Evolutionary conservation across 2,113 vertebrate genomes (phyloP).

Genomic region (Cariama cristata): DNA sequence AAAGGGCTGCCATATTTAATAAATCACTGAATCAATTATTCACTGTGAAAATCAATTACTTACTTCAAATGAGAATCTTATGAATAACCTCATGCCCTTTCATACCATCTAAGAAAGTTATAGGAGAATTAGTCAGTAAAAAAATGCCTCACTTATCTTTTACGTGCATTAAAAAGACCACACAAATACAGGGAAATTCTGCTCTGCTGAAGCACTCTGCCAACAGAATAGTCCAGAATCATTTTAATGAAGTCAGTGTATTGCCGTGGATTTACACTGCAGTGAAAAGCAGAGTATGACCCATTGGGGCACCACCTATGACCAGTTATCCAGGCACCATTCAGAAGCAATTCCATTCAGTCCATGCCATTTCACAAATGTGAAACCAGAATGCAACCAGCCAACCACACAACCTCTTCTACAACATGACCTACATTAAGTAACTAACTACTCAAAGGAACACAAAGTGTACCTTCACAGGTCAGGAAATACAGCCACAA

Average conservation of each 20-base stretch:
- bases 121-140: slow-evolving; percentile 26
- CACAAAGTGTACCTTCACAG: not conserved
- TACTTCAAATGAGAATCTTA: slow-evolving; percentile 63
- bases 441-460: not conserved
- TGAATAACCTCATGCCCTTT: slow-evolving; percentile 62
- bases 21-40: slow-evolving; percentile 71
- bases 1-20: slow-evolving; percentile 53
- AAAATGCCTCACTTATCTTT: slow-evolving; percentile 18
- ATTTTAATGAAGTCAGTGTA: not conserved
- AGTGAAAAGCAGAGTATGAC: not conserved
- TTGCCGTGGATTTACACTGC: not conserved
- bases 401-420: not conserved
- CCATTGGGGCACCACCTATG: not conserved
- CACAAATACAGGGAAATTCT: slow-evolving; percentile 17
- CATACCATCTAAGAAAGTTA: slow-evolving; percentile 53
- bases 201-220: not conserved
- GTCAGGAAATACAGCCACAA: not conserved
- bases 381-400: not conserved
- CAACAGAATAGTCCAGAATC: slow-evolving; percentile 7
- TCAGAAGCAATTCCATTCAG: not conserved
- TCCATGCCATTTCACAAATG: not conserved
- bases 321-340: not conserved
- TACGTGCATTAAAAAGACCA: not conserved
- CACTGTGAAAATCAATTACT: slow-evolving; percentile 69
- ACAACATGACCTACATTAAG: not conserved